phyloP scores from a whole-genome alignment of 2,797 vertebrate species.

The Xenentodon cancila region DNA sequence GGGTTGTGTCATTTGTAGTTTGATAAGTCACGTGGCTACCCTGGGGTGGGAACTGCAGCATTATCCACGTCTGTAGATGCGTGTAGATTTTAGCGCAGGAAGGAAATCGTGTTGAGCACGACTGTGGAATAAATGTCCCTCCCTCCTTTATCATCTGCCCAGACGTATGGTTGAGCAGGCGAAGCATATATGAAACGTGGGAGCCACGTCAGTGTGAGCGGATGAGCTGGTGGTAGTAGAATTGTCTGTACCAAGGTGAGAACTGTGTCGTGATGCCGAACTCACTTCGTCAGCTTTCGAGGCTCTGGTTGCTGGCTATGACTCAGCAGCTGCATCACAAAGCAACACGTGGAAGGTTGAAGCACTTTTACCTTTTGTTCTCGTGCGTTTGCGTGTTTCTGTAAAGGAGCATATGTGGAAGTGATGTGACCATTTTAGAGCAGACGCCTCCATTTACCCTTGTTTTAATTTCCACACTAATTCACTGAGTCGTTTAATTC shows the following conservation, averaged over 20 bases:
- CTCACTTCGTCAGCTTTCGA: neutral
- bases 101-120: too few species aligned
- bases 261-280: slow-evolving; percentile 50
- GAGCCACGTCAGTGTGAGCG: slow-evolving; percentile 25
- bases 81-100: too few species aligned
- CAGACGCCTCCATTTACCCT: neutral
- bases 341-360: slow-evolving; percentile 17
- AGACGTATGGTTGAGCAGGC: too few species aligned
- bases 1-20: too few species aligned
- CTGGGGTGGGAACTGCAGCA: too few species aligned
- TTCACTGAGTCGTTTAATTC: too few species aligned
- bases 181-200: too few species aligned
- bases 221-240: slow-evolving; percentile 15
- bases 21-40: too few species aligned
- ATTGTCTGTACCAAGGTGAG: slow-evolving; percentile 4
- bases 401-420: neutral
- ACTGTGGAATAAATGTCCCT: neutral
- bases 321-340: slow-evolving; percentile 44
- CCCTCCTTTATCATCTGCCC: too few species aligned
- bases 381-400: slow-evolving; percentile 16
- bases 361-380: neutral
- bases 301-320: slow-evolving; percentile 12
- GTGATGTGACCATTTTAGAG: neutral
- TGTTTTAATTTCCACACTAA: too few species aligned
- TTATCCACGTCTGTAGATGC: too few species aligned